Evolutionary conservation across 2,113 vertebrate species (phyloP).

Genomic region (Spea multiplicata): DNA sequence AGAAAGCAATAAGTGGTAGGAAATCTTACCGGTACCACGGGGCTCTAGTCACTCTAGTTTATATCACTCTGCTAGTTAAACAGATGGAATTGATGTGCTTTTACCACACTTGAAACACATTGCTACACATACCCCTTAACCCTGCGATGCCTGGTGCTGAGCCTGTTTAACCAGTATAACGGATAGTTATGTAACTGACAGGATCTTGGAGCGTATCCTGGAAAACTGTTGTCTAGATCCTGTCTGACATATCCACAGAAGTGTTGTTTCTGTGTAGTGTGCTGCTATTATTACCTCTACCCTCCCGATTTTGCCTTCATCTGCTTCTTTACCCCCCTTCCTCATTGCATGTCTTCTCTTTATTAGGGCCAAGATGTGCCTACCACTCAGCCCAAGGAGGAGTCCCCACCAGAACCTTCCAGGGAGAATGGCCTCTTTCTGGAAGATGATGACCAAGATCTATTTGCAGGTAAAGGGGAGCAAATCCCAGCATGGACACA

Average conservation of each 20-base stretch:
- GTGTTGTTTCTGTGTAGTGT: not conserved
- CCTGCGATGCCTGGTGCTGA: not conserved
- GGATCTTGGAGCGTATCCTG: not conserved
- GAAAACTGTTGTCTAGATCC: not conserved
- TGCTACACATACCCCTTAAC: too few relatives aligned
- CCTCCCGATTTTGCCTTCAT: not conserved
- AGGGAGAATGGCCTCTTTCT: constrained; percentile 80
- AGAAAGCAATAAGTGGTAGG: too few relatives aligned
- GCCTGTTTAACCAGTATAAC: constrained; percentile 7
- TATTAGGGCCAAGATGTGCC: constrained; percentile 58
- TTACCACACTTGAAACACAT: too few relatives aligned
- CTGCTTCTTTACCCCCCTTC: constrained; percentile 21
- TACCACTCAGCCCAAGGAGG: constrained; percentile 47
- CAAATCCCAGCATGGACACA: too few relatives aligned
- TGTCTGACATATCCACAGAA: not conserved
- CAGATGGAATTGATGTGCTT: too few relatives aligned
- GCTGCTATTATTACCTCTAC: not conserved
- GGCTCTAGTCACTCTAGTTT: too few relatives aligned
- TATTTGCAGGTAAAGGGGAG: constrained; percentile 78
- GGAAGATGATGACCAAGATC: constrained; percentile 79
- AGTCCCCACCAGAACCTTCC: constrained; percentile 57
- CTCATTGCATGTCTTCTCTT: constrained; percentile 40
- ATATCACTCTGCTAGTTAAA: too few relatives aligned
- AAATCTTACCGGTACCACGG: too few relatives aligned
- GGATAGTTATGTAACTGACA: not conserved